Conservation (phyloP, 2,888 invertebrate species). For the Chelonus formosanus region DNA sequence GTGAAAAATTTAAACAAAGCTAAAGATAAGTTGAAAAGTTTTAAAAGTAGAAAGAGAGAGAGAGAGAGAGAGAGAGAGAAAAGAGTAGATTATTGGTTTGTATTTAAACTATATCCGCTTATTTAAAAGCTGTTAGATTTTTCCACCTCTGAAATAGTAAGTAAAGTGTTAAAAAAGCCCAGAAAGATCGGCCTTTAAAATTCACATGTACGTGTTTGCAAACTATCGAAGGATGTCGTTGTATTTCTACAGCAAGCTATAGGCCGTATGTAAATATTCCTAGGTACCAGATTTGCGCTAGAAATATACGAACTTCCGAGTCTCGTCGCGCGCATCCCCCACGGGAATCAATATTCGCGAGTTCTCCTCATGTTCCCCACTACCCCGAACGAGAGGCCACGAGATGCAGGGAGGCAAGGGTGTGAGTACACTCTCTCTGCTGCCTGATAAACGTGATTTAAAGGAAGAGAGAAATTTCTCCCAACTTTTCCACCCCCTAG, state of each 20-base stretch:
- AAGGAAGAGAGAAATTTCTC: conserved; percentile 40
- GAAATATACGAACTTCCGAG: conserved; percentile 46
- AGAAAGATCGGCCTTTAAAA: background rate
- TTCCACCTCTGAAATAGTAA: too few species aligned
- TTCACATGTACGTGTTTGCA: conserved; percentile 15
- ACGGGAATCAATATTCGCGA: conserved; percentile 65
- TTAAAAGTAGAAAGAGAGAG: too few species aligned
- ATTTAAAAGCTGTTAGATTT: too few species aligned
- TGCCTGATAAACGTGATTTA: conserved; percentile 61
- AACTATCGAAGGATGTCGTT: conserved; percentile 6
- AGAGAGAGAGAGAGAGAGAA: too few species aligned
- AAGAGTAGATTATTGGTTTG: too few species aligned
- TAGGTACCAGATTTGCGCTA: conserved; percentile 11
- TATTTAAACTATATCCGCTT: too few species aligned
- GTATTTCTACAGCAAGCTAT: background rate
- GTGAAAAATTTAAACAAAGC: too few species aligned
- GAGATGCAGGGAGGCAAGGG: conserved; percentile 6
- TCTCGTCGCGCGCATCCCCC: conserved; percentile 60
- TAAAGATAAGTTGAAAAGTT: too few species aligned
- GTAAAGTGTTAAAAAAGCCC: too few species aligned
- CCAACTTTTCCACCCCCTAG: conserved; percentile 23
- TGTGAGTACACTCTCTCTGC: conserved; percentile 38
- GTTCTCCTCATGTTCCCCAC: conserved; percentile 44
- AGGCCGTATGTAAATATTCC: conserved; percentile 11
- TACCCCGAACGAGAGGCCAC: conserved; percentile 45